Percentiles rank a stretch among this genome's conserved stretches.
phyloP scores from a whole-genome alignment of 2,113 vertebrate genomes.

The Meles meles region DNA sequence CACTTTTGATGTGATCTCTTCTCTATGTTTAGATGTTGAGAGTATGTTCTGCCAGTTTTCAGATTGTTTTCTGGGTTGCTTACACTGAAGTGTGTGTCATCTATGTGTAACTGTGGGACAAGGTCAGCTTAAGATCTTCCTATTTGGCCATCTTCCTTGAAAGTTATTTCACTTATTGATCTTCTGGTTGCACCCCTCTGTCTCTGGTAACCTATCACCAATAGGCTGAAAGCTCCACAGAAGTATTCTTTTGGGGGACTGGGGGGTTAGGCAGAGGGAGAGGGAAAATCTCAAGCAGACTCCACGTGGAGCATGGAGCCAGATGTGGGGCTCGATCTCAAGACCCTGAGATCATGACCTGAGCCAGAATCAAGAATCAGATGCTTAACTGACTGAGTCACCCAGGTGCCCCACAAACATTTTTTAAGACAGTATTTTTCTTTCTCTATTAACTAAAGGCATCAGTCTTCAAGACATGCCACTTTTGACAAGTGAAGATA shows the following conservation, averaged over 20 bases:
- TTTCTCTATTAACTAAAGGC: not conserved
- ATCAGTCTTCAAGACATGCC: not conserved
- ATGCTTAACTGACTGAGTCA: not conserved
- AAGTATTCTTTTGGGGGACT: not conserved
- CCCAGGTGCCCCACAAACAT: not conserved
- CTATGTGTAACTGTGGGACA: not conserved
- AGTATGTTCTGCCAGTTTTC: not conserved
- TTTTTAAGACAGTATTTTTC: not conserved
- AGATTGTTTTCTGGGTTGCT: not conserved
- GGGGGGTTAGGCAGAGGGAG: not conserved
- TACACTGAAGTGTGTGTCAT: not conserved
- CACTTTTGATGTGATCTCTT: not conserved
- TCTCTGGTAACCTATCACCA: not conserved
- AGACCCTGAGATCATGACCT: not conserved
- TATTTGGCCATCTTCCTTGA: not conserved
- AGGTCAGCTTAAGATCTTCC: not conserved
- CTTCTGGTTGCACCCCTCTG: not conserved
- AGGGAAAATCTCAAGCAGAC: not conserved
- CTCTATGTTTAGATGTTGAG: not conserved
- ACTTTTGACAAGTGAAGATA: not conserved
- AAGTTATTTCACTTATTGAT: not conserved
- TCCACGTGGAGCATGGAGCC: not conserved
- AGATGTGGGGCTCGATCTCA: not conserved
- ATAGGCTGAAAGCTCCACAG: not conserved
- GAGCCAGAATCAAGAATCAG: not conserved